Evolutionary conservation across 1,140 invertebrate species (phyloP).

Genomic region (Cephus cinctus): DNA sequence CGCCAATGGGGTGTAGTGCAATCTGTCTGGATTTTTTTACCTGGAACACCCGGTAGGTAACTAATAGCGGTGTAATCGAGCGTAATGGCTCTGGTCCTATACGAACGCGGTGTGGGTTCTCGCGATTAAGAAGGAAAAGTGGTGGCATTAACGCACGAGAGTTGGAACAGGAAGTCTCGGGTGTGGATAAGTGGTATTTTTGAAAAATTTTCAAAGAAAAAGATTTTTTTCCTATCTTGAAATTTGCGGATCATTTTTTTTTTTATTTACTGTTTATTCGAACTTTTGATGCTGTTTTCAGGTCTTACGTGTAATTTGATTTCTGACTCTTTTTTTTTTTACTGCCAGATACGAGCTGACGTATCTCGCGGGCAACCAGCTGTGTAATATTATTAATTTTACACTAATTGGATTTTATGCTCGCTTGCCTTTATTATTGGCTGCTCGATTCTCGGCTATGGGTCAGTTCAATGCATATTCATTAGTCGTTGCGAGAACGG

Average conservation of each 20-base stretch:
- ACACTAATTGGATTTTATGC: constrained; percentile 55
- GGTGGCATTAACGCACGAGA: not conserved
- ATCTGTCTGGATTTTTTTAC: constrained; percentile 28
- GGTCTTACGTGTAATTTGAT: too few relatives aligned
- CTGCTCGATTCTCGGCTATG: constrained; percentile 25
- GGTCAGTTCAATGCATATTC: constrained; percentile 40
- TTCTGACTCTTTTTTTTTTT: not conserved
- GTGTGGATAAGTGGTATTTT: not conserved
- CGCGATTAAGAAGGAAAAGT: constrained; percentile 2
- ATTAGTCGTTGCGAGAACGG: constrained; percentile 25
- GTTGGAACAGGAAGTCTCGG: not conserved
- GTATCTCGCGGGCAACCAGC: not conserved
- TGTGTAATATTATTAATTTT: constrained; percentile 45
- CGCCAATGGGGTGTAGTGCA: constrained; percentile 25
- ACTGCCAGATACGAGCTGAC: not conserved
- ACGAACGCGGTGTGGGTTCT: not conserved
- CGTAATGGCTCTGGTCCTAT: constrained; percentile 40
- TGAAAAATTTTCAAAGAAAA: too few relatives aligned
- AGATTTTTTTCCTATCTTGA: too few relatives aligned
- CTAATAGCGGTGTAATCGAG: constrained; percentile 47
- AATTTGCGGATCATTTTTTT: too few relatives aligned
- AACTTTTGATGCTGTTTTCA: too few relatives aligned
- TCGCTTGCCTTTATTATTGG: constrained; percentile 51
- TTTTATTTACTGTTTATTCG: too few relatives aligned
- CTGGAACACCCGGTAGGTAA: constrained; percentile 43